Conservation (phyloP, 2,888 invertebrate genomes). For the Mesorhabditis belari region DNA sequence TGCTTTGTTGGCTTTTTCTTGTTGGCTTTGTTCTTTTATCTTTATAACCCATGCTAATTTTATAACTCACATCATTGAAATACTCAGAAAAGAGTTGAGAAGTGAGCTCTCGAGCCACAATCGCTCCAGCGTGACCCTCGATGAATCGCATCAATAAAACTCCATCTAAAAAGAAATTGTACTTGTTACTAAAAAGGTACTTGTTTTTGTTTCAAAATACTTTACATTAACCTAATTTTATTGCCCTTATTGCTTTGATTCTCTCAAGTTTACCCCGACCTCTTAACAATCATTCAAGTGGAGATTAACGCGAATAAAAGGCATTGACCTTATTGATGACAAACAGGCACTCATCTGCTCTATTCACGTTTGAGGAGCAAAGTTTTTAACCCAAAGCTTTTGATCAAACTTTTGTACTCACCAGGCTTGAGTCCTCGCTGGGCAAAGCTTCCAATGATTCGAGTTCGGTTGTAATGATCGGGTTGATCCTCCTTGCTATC, state of each 20-base stretch:
- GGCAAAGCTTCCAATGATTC: conserved; percentile 28
- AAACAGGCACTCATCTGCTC: too few relatives aligned
- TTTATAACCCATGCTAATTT: background rate
- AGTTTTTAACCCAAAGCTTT: too few relatives aligned
- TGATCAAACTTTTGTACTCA: conserved; percentile 5
- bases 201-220: too few relatives aligned
- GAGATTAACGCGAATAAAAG: too few relatives aligned
- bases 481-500: background rate
- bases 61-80: conserved; percentile 16
- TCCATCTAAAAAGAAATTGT: conserved; percentile 46
- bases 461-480: conserved; percentile 3
- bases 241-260: too few relatives aligned
- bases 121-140: conserved; percentile 52
- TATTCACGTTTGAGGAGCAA: too few relatives aligned
- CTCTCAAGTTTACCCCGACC: too few relatives aligned
- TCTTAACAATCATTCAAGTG: too few relatives aligned
- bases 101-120: conserved; percentile 48
- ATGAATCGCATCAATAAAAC: conserved; percentile 51
- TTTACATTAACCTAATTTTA: too few relatives aligned
- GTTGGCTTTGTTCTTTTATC: background rate
- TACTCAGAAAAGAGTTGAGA: conserved; percentile 41
- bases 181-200: too few relatives aligned
- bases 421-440: conserved; percentile 39
- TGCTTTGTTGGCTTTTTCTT: background rate
- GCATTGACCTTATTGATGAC: too few relatives aligned